phyloP scores from a whole-genome alignment of 2,888 invertebrate genomes.

The Orthonychiurus folsomi region DNA sequence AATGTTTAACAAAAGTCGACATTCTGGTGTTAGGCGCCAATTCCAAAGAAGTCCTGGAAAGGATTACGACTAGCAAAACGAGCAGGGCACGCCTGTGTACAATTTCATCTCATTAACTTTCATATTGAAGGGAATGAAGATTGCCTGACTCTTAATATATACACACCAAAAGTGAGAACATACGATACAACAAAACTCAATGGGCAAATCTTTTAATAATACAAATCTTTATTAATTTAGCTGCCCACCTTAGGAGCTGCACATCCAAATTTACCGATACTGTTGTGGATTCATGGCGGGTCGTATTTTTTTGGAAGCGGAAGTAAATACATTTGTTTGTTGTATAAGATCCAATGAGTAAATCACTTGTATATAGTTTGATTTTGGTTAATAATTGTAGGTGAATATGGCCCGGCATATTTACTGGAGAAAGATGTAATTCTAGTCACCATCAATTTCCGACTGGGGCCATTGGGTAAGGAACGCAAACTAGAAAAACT shows the following conservation, averaged over 20 bases:
- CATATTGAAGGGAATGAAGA: background rate
- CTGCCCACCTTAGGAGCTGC: background rate
- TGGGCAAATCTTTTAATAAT: background rate
- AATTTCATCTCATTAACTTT: background rate
- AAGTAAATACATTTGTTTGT: no score
- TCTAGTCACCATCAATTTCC: slow-evolving; percentile 8
- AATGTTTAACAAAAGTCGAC: background rate
- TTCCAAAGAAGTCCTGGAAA: background rate
- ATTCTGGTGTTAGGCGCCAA: background rate
- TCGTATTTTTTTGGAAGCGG: background rate
- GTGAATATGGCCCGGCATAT: slow-evolving; percentile 9
- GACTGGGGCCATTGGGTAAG: slow-evolving; percentile 10
- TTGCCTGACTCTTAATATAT: background rate
- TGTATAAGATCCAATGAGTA: no score
- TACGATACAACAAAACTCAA: background rate
- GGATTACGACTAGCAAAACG: background rate
- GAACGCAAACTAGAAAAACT: background rate
- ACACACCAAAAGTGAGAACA: background rate
- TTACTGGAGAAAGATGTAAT: slow-evolving; percentile 13
- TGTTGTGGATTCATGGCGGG: background rate
- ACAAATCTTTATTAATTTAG: background rate
- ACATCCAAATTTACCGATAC: background rate
- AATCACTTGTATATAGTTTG: no score
- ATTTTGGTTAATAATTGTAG: no score
- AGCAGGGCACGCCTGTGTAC: background rate